These are phyloP conservation scores for Zenarchopterus dispar DNA, from an alignment of 2,797 vertebrate genomes.

Conservation along the genomic window DNA sequence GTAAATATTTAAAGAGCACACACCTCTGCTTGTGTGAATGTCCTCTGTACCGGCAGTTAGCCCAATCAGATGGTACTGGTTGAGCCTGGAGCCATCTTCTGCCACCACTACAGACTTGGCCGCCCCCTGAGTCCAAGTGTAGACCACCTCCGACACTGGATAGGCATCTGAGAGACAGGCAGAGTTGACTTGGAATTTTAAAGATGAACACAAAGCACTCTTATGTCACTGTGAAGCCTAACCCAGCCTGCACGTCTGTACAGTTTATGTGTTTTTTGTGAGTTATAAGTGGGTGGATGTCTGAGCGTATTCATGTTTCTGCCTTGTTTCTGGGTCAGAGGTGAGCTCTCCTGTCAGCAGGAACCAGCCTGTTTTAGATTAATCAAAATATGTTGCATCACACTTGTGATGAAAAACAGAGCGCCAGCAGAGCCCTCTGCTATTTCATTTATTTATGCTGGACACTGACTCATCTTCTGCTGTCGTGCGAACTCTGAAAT, in stretches of 20 bases:
- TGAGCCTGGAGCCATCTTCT: constrained; percentile 93
- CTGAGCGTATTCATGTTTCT: constrained; percentile 48
- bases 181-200: neutral
- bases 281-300: constrained; percentile 10
- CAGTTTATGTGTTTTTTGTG: constrained; percentile 5
- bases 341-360: constrained; percentile 47
- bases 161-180: constrained; percentile 88
- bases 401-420: constrained; percentile 42
- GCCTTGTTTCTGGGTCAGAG: constrained; percentile 54
- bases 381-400: constrained; percentile 63
- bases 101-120: constrained; percentile 93
- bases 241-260: too few species aligned
- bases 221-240: neutral
- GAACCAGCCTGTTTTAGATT: constrained; percentile 64
- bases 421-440: constrained; percentile 6
- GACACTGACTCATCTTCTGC: constrained; percentile 5
- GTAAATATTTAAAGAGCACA: neutral
- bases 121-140: constrained; percentile 90
- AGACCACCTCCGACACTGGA: constrained; percentile 95
- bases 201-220: neutral
- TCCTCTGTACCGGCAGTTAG: constrained; percentile 91
- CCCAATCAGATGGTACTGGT: constrained; percentile 95
- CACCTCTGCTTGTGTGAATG: constrained; percentile 94
- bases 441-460: constrained; percentile 18
- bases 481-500: neutral